Evolutionary conservation across 2,888 invertebrate species (phyloP), one percentile per base, ranked within the genome.

Genomic region (Phalera bucephala): DNA sequence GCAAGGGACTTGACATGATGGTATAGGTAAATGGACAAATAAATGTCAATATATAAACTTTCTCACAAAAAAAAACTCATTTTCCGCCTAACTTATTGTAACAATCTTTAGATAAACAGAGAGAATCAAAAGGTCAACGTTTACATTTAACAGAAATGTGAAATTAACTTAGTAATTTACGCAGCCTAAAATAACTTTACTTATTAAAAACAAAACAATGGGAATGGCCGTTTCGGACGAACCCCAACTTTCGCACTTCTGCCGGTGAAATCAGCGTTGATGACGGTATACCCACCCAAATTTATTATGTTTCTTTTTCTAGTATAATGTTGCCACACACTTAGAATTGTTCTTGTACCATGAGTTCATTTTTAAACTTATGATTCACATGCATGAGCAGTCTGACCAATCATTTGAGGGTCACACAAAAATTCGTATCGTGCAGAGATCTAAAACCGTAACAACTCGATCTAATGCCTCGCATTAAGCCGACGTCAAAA

Each of bases 121-220:
- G 35, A 40, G 49, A 51, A 43, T 43, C 43, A 54, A 61, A 60
- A 63, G 62, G 58, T 51, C 52, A 52, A 43, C 42, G 48, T 51
- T 58, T 55, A 54, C 54, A 47, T 56, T 64, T 42, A 45, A 55
- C 50, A 40, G 50, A 53, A 67, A 70, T 60, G 54, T 67, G 34
- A 59, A 58, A 64, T 64, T 62, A 63, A 59, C 56, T 63, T 57
- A 53, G 46, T 55, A 59, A 58, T 64, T 67, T 54, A 52, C 56
- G 39, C 41, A 51, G 33, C 66, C 64, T 67, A 67, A 67, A 67
- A 64, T 50, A 65, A 65, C 66, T 52, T 59, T 32, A 45, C 46
- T 52, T 60, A 38, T 50, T 50, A 47, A 46, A 52, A 56, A 43
- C 42, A 52, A 41, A 50, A 56, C 41, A 60, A 41, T 47, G 15